Evolutionary conservation across 1,140 invertebrate species (phyloP).

Genomic region (Monomorium pharaonis): DNA sequence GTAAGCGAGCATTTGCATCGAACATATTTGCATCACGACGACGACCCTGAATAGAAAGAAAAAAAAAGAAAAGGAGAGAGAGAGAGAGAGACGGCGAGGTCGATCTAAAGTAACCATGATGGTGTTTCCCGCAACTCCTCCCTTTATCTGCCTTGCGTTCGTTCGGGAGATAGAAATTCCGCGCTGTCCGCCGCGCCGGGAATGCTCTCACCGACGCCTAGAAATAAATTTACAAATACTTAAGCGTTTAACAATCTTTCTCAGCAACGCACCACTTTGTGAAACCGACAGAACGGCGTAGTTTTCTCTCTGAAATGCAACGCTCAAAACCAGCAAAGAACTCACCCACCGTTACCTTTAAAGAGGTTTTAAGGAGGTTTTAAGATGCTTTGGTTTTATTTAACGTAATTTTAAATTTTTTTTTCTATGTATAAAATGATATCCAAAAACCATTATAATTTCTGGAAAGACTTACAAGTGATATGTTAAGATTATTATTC

Average conservation of each 20-base stretch:
- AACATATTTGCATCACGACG: slow-evolving; percentile 69
- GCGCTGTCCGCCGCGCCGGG: neutral
- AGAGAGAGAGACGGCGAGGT: neutral
- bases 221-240: slow-evolving; percentile 37
- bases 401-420: neutral
- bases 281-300: neutral
- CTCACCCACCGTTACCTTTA: neutral
- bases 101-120: slow-evolving; percentile 8
- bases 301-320: neutral
- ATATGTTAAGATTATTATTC: neutral
- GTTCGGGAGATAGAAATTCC: slow-evolving; percentile 42
- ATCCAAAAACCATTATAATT: neutral
- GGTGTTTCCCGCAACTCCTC: slow-evolving; percentile 2
- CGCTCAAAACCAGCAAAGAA: neutral
- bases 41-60: slow-evolving; percentile 72
- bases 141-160: slow-evolving; percentile 31
- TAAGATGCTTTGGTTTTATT: no score
- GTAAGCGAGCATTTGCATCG: slow-evolving; percentile 65
- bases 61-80: neutral
- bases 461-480: neutral
- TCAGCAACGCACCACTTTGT: neutral
- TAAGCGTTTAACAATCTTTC: slow-evolving; percentile 11
- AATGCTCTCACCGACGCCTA: slow-evolving; percentile 35
- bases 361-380: neutral
- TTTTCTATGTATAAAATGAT: no score